Conservation (phyloP, 2,888 invertebrate genomes). For the Syrista parreyssii region DNA sequence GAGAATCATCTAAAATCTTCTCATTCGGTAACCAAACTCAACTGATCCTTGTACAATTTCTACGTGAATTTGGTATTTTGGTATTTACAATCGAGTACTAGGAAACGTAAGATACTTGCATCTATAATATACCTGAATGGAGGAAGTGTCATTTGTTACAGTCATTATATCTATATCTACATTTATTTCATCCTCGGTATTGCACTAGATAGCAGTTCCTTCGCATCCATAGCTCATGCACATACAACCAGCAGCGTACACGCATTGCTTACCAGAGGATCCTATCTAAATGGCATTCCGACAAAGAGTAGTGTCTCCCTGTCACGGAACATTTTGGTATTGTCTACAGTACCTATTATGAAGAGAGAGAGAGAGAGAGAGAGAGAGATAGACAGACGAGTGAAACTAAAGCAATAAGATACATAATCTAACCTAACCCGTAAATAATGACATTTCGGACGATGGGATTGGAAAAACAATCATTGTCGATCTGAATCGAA, state of each 20-base stretch:
- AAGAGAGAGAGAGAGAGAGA: too few species aligned
- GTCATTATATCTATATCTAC: not conserved
- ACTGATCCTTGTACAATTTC: not conserved
- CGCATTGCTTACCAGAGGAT: conserved; percentile 10
- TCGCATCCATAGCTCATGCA: not conserved
- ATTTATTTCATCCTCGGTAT: not conserved
- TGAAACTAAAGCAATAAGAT: conserved; percentile 10
- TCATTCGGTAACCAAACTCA: not conserved
- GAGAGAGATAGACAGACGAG: not conserved
- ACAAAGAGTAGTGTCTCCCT: conserved; percentile 15
- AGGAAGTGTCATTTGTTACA: not conserved
- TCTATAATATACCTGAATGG: not conserved
- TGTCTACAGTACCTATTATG: not conserved
- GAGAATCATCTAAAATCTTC: not conserved
- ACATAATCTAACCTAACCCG: not conserved
- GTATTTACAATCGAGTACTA: not conserved
- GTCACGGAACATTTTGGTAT: conserved; percentile 10
- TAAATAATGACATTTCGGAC: conserved; percentile 7
- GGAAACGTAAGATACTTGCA: not conserved
- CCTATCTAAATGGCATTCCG: conserved; percentile 24
- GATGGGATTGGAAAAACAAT: not conserved
- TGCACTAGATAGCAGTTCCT: not conserved
- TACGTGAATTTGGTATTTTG: not conserved
- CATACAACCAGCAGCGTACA: not conserved
- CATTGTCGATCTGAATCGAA: not conserved